phyloP scores from a whole-genome alignment of 2,888 invertebrate genomes.

The Mellilla xanthometata region DNA sequence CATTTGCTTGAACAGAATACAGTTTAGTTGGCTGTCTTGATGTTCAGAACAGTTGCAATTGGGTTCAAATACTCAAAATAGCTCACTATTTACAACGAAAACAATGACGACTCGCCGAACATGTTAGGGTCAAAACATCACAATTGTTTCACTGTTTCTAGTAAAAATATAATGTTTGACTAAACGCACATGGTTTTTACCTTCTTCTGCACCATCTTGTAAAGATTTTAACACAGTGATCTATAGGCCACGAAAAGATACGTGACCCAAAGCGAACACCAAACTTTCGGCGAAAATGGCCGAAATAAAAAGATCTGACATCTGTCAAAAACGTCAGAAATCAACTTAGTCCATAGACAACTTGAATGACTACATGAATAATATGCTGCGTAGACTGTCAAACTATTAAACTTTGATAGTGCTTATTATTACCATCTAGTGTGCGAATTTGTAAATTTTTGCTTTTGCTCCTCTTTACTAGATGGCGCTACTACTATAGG shows the following conservation, averaged over 20 bases:
- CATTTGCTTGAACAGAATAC: neutral
- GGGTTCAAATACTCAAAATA: constrained; percentile 29
- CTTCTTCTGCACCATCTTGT: constrained; percentile 83
- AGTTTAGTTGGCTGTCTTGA: neutral
- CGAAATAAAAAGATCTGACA: constrained; percentile 69
- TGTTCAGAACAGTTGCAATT: constrained; percentile 10
- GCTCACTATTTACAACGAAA: constrained; percentile 40
- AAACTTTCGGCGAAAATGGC: constrained; percentile 79
- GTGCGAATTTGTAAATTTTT: too few relatives aligned
- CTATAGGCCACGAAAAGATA: constrained; percentile 77
- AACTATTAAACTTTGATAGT: too few relatives aligned
- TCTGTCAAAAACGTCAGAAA: constrained; percentile 34
- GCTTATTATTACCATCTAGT: too few relatives aligned
- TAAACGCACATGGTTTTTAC: constrained; percentile 79
- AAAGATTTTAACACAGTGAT: constrained; percentile 69
- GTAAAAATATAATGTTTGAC: constrained; percentile 59
- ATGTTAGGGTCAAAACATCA: constrained; percentile 45
- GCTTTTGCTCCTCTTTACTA: too few relatives aligned
- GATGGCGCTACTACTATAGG: too few relatives aligned
- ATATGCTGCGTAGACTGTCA: neutral
- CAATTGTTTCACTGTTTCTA: constrained; percentile 39
- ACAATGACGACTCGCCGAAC: constrained; percentile 43
- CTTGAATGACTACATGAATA: neutral
- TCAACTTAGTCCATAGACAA: constrained; percentile 22
- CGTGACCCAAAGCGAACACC: constrained; percentile 73